A percentile compares a stretch with the other conserved stretches of the same genome.
These are phyloP conservation scores for Equus quagga DNA, from an alignment of 2,113 vertebrate species.

Conservation along the genomic window DNA sequence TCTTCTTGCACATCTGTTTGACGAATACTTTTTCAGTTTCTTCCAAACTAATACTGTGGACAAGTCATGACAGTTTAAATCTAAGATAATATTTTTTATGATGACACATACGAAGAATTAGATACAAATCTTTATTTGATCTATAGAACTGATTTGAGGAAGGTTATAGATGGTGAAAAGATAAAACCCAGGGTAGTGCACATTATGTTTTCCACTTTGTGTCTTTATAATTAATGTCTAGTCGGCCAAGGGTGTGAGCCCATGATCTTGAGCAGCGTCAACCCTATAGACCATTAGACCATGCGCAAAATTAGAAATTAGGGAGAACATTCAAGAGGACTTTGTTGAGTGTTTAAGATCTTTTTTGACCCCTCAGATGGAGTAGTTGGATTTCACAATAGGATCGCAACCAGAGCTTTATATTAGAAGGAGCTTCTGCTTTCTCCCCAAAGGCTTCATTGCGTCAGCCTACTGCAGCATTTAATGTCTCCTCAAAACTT, in stretches of 20 bases:
- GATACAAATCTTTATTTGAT: not conserved
- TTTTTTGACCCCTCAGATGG: not conserved
- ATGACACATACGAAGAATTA: not conserved
- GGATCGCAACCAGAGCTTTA: not conserved
- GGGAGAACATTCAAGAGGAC: not conserved
- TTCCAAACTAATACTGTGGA: not conserved
- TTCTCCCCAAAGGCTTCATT: not conserved
- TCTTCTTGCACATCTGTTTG: not conserved
- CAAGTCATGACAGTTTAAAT: not conserved
- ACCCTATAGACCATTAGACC: not conserved
- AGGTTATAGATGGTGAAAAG: not conserved
- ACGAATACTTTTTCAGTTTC: not conserved
- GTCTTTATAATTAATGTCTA: not conserved
- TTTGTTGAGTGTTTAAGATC: not conserved
- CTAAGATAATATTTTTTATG: not conserved
- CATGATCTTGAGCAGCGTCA: not conserved
- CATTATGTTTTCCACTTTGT: not conserved
- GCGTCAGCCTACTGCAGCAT: not conserved
- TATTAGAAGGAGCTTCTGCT: not conserved
- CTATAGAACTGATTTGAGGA: not conserved
- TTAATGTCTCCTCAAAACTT: slow-evolving; percentile 48
- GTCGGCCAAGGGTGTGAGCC: not conserved
- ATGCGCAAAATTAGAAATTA: not conserved
- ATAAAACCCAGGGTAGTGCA: not conserved
- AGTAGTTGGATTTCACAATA: not conserved